These are phyloP conservation scores for Tamias sibiricus DNA, from an alignment of 2,113 vertebrate genomes.

Conservation along the genomic window DNA sequence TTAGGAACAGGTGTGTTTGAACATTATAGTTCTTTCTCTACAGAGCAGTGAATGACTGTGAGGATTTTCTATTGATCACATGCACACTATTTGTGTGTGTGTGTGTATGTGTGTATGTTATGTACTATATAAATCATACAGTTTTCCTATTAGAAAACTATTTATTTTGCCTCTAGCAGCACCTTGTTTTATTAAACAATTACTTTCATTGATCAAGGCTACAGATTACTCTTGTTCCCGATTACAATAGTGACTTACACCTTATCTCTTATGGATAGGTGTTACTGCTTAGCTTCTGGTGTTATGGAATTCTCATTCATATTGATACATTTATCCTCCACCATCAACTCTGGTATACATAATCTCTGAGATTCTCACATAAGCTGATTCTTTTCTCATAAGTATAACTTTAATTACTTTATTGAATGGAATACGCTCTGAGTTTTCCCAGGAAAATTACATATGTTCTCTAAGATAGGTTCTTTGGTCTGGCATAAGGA, in stretches of 20 bases:
- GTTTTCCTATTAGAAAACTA: not conserved
- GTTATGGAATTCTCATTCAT: not conserved
- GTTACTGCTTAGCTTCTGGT: not conserved
- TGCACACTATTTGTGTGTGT: not conserved
- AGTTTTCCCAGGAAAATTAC: not conserved
- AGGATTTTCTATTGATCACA: not conserved
- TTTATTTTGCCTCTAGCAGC: not conserved
- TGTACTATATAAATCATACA: not conserved
- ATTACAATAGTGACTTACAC: not conserved
- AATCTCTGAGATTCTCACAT: not conserved
- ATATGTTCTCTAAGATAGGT: not conserved
- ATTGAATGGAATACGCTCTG: too few relatives aligned
- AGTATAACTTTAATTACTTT: not conserved
- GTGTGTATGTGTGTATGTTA: not conserved
- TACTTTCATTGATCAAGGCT: not conserved
- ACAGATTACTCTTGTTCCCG: not conserved
- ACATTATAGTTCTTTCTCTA: not conserved
- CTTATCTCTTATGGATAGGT: too few relatives aligned
- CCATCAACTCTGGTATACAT: not conserved
- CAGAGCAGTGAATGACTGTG: not conserved
- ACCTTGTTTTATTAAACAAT: not conserved
- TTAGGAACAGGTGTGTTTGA: not conserved
- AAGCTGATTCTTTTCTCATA: not conserved
- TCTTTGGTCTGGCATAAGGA: not conserved
- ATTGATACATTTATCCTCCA: not conserved